phyloP scores from a whole-genome alignment of 2,888 invertebrate species.

The Noctua janthina region DNA sequence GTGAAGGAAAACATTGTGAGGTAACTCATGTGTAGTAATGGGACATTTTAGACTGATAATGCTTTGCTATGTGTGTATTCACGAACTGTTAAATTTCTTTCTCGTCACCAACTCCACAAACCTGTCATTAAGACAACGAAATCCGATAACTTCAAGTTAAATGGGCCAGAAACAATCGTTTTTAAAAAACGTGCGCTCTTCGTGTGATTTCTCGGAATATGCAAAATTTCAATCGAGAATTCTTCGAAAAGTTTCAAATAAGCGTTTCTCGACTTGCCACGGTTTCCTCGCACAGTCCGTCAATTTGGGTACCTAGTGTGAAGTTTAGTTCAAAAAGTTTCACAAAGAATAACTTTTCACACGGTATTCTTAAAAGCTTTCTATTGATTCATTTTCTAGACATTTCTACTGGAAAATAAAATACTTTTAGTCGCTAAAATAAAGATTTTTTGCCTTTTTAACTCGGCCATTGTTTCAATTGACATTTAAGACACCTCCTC shows the following conservation, averaged over 20 bases:
- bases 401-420: slow-evolving; percentile 25
- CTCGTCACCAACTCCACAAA: not conserved
- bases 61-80: not conserved
- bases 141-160: not conserved
- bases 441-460: not conserved
- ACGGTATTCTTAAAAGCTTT: slow-evolving; percentile 56
- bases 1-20: not conserved
- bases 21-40: not conserved
- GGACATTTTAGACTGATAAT: not conserved
- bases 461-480: not conserved
- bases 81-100: not conserved
- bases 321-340: slow-evolving; percentile 61
- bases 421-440: slow-evolving; percentile 12
- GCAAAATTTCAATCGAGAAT: slow-evolving; percentile 58
- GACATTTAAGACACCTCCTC: not conserved
- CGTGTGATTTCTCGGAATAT: slow-evolving; percentile 45
- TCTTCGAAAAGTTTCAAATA: slow-evolving; percentile 62
- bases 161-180: slow-evolving; percentile 17
- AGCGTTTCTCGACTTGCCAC: slow-evolving; percentile 63
- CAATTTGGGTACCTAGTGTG: slow-evolving; percentile 65
- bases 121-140: not conserved
- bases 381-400: slow-evolving; percentile 41
- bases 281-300: slow-evolving; percentile 59
- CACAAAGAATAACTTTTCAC: slow-evolving; percentile 61
- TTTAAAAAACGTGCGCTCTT: slow-evolving; percentile 24